These are phyloP conservation scores for Antheraea assamensis DNA, from an alignment of 2,888 invertebrate species.

Conservation along the genomic window DNA sequence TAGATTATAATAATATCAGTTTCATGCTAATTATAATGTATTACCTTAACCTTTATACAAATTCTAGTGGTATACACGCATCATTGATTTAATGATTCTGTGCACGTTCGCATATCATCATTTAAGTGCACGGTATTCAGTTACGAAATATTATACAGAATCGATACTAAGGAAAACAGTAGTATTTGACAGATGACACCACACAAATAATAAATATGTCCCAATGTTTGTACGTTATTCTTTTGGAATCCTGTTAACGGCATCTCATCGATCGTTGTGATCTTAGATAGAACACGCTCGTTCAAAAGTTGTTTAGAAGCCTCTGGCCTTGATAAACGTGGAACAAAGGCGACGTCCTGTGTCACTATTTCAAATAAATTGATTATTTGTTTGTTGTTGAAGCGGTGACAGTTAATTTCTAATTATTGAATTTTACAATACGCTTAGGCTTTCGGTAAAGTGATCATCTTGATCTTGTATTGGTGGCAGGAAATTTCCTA, in stretches of 20 bases:
- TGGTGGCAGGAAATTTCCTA: no score
- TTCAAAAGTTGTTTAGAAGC: background rate
- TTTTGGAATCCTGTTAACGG: background rate
- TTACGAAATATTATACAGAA: background rate
- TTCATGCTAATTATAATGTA: background rate
- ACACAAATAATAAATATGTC: background rate
- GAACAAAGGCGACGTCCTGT: background rate
- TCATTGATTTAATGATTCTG: no score
- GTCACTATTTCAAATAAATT: background rate
- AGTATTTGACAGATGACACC: background rate
- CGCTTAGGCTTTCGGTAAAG: background rate
- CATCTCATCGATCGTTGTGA: background rate
- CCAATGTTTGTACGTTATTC: background rate
- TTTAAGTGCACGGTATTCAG: no score
- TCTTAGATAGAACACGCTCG: constrained; percentile 1
- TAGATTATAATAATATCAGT: background rate
- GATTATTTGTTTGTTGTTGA: background rate
- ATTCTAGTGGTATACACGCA: background rate
- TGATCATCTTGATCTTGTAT: background rate
- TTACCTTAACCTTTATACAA: background rate
- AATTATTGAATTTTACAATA: background rate
- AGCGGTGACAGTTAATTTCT: background rate
- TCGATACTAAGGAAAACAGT: background rate
- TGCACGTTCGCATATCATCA: no score
- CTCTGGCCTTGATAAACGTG: background rate